Conservation (phyloP, 2,888 invertebrate genomes). For the Apodemia mormo region DNA sequence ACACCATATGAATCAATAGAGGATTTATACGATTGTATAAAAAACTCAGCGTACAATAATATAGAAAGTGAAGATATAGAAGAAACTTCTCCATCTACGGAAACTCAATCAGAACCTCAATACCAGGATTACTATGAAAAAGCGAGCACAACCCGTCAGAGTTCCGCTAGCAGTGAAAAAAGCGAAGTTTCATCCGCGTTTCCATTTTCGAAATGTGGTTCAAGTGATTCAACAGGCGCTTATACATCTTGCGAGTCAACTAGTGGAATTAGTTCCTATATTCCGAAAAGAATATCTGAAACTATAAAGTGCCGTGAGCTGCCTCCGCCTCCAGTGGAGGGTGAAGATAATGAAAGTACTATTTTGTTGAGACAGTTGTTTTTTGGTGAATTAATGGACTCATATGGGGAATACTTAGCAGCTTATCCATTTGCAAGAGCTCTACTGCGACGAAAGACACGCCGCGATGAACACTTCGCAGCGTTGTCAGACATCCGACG, state of each 20-base stretch:
- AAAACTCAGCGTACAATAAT: slow-evolving; percentile 68
- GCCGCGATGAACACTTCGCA: slow-evolving; percentile 85
- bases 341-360: slow-evolving; percentile 62
- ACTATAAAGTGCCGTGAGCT: slow-evolving; percentile 65
- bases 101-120: slow-evolving; percentile 69
- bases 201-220: slow-evolving; percentile 77
- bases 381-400: slow-evolving; percentile 84
- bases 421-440: slow-evolving; percentile 83
- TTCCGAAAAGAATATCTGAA: slow-evolving; percentile 62
- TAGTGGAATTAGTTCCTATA: slow-evolving; percentile 69
- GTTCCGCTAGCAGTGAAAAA: slow-evolving; percentile 73
- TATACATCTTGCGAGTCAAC: slow-evolving; percentile 75
- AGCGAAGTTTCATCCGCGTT: slow-evolving; percentile 75
- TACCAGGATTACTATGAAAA: slow-evolving; percentile 72
- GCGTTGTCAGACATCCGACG: slow-evolving; percentile 84
- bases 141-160: slow-evolving; percentile 65
- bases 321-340: slow-evolving; percentile 61
- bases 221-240: slow-evolving; percentile 71
- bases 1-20: slow-evolving; percentile 78
- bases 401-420: slow-evolving; percentile 84
- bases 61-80: slow-evolving; percentile 46
- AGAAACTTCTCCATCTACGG: slow-evolving; percentile 71
- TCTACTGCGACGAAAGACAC: slow-evolving; percentile 82
- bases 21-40: slow-evolving; percentile 76
- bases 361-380: slow-evolving; percentile 82